phyloP scores from a whole-genome alignment of 2,888 invertebrate species.

The Argyra leucocephala region DNA sequence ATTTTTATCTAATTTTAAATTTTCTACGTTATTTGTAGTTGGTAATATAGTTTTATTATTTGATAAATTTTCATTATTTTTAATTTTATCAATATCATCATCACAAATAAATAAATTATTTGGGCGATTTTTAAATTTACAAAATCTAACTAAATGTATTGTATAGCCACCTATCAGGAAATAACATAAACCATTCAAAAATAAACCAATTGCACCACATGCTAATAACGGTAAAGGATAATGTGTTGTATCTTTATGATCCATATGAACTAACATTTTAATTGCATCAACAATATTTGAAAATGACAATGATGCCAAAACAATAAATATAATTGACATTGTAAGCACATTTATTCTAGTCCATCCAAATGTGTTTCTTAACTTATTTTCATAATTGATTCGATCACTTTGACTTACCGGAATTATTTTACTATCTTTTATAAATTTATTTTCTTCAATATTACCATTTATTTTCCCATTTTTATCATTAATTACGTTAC shows the following conservation, averaged over 20 bases:
- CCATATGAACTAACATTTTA: slow-evolving; percentile 68
- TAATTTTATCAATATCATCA: slow-evolving; percentile 29
- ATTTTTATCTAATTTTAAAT: slow-evolving; percentile 28
- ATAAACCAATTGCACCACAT: slow-evolving; percentile 59
- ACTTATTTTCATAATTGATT: slow-evolving; percentile 49
- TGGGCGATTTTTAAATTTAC: slow-evolving; percentile 55
- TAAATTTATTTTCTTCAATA: not conserved
- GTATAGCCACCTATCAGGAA: slow-evolving; percentile 71
- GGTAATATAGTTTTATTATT: slow-evolving; percentile 38
- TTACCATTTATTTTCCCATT: not conserved
- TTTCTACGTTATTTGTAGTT: slow-evolving; percentile 29
- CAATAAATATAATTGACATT: slow-evolving; percentile 69
- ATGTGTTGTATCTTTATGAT: slow-evolving; percentile 63
- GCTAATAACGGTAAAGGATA: slow-evolving; percentile 64
- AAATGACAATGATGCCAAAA: slow-evolving; percentile 73
- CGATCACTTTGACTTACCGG: slow-evolving; percentile 13
- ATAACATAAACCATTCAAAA: slow-evolving; percentile 69
- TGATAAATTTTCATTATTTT: slow-evolving; percentile 42
- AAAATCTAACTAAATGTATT: slow-evolving; percentile 60
- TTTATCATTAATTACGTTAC: not conserved
- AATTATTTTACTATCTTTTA: not conserved
- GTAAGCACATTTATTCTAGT: slow-evolving; percentile 80
- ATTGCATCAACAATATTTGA: slow-evolving; percentile 71
- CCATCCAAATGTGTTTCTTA: slow-evolving; percentile 88
- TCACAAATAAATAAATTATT: slow-evolving; percentile 50